Percentiles rank a stretch among this genome's conserved stretches.
phyloP scores from a whole-genome alignment of 2,113 vertebrate genomes.

The Campylomormyrus numenius region DNA sequence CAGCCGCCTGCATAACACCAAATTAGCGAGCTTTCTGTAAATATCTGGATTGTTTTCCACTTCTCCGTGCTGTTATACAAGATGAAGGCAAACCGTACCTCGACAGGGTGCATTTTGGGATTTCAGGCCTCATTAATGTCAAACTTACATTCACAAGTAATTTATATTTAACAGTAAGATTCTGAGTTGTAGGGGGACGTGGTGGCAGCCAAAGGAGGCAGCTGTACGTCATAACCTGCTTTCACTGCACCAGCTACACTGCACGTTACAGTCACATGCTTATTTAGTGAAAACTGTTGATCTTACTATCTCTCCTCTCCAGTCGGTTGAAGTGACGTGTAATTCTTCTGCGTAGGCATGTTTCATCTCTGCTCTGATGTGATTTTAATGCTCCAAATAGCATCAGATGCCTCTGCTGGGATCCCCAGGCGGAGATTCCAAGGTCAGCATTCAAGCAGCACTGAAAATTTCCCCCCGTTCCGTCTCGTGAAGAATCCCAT shows the following conservation, averaged over 20 bases:
- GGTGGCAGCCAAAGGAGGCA: too few relatives aligned
- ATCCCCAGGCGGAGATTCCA: conserved; percentile 6
- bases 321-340: not conserved
- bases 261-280: not conserved
- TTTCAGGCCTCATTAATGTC: not conserved
- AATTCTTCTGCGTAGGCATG: not conserved
- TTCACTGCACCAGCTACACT: too few relatives aligned
- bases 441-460: conserved; percentile 9
- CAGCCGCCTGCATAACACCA: not conserved
- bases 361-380: conserved; percentile 15
- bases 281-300: not conserved
- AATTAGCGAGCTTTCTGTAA: not conserved
- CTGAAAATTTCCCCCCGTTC: not conserved
- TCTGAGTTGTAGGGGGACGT: not conserved
- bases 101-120: not conserved
- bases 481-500: not conserved
- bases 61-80: not conserved
- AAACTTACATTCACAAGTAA: not conserved
- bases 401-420: not conserved
- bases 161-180: not conserved
- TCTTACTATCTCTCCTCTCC: not conserved
- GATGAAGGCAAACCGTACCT: not conserved
- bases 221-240: not conserved
- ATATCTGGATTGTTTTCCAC: not conserved
- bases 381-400: conserved; percentile 15